Percentiles rank a stretch among this genome's conserved stretches.
phyloP scores from a whole-genome alignment of 2,113 vertebrate species.

The Crotophaga sulcirostris region DNA sequence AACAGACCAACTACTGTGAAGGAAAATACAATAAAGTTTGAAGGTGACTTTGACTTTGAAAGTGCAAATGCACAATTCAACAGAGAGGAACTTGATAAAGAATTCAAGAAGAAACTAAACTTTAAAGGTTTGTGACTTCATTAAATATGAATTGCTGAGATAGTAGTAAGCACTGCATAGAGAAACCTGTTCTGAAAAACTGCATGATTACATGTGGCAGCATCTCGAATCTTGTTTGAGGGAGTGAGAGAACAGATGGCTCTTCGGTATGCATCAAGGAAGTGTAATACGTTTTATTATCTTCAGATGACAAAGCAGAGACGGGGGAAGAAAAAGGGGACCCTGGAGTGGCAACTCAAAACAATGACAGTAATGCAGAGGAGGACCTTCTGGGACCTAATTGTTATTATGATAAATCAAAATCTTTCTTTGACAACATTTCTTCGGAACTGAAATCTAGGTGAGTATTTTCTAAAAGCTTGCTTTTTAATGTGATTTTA shows the following conservation, averaged over 20 bases:
- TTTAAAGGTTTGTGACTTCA: slow-evolving; percentile 81
- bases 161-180: slow-evolving; percentile 14
- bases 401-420: slow-evolving; percentile 93
- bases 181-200: background rate
- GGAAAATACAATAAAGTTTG: slow-evolving; percentile 90
- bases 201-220: background rate
- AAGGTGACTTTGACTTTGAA: slow-evolving; percentile 97
- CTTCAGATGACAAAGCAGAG: slow-evolving; percentile 79
- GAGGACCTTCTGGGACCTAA: slow-evolving; percentile 85
- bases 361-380: slow-evolving; percentile 68
- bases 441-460: slow-evolving; percentile 91
- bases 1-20: slow-evolving; percentile 80
- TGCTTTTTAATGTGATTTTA: background rate
- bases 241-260: slow-evolving; percentile 31
- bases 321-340: slow-evolving; percentile 78
- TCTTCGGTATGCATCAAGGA: background rate
- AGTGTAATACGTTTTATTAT: slow-evolving; percentile 11
- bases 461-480: slow-evolving; percentile 62
- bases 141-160: slow-evolving; percentile 6
- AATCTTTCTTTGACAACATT: slow-evolving; percentile 97
- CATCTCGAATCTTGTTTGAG: slow-evolving; percentile 19
- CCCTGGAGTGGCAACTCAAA: slow-evolving; percentile 76
- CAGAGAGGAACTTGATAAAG: slow-evolving; percentile 89
- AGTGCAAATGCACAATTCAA: slow-evolving; percentile 95
- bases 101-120: slow-evolving; percentile 82